Conservation (phyloP, 2,888 invertebrate genomes). For the Chirona hameri region DNA sequence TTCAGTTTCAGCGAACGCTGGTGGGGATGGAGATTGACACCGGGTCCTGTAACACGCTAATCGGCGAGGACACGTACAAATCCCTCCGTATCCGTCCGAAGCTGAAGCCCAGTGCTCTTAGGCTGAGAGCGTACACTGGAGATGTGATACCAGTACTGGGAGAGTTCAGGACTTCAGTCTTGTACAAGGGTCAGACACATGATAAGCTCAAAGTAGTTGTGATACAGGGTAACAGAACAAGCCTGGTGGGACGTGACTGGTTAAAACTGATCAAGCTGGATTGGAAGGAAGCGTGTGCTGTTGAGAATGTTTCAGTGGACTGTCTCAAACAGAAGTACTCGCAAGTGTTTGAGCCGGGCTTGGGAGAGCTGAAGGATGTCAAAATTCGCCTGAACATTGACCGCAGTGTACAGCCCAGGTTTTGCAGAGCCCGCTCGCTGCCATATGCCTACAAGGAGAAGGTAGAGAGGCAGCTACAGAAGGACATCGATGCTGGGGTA, state of each 20-base stretch:
- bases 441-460: neutral
- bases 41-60: neutral
- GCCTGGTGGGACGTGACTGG: neutral
- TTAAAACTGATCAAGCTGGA: neutral
- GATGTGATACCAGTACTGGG: neutral
- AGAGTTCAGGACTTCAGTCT: neutral
- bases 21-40: neutral
- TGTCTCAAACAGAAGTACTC: neutral
- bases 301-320: neutral
- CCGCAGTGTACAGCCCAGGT: neutral
- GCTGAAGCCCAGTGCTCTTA: neutral
- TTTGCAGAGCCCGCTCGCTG: neutral
- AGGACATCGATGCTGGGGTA: neutral
- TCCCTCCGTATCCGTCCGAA: neutral
- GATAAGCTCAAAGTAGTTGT: neutral
- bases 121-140: neutral
- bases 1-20: neutral
- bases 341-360: neutral
- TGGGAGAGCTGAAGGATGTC: neutral
- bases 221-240: neutral
- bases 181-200: neutral
- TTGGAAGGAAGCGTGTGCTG: neutral
- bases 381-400: neutral
- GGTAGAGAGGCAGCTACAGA: neutral
- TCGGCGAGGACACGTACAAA: neutral